A percentile compares a stretch with the other conserved stretches of the same genome.
Conservation (phyloP, 2,888 invertebrate species). For the Hermodice carunculata region DNA sequence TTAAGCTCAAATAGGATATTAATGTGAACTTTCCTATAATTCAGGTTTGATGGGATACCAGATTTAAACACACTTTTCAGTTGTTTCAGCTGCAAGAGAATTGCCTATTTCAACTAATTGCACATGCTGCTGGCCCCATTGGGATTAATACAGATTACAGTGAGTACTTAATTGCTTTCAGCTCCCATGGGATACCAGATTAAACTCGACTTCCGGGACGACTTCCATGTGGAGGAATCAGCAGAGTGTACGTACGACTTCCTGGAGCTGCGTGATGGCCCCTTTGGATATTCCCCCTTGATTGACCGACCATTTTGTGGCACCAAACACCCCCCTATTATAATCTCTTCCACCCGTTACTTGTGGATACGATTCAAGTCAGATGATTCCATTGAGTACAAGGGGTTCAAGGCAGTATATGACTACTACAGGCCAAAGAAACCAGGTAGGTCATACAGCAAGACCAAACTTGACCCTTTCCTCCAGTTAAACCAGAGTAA, state of each 20-base stretch:
- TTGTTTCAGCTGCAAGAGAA: too few relatives aligned
- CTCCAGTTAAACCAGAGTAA: too few relatives aligned
- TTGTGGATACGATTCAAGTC: constrained; percentile 86
- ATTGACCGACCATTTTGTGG: constrained; percentile 80
- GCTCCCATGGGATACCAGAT: constrained; percentile 72
- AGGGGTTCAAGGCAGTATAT: constrained; percentile 84
- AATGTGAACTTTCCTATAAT: too few relatives aligned
- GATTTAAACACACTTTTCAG: too few relatives aligned
- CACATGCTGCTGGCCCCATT: too few relatives aligned
- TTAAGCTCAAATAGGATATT: too few relatives aligned
- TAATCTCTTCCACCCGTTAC: constrained; percentile 80
- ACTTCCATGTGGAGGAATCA: constrained; percentile 77
- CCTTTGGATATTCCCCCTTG: constrained; percentile 75
- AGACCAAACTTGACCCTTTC: too few relatives aligned
- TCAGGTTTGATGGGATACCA: too few relatives aligned
- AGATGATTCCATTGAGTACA: constrained; percentile 84
- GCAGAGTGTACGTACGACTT: constrained; percentile 83
- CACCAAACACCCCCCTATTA: constrained; percentile 78
- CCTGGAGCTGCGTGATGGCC: constrained; percentile 86
- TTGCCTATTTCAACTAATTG: too few relatives aligned
- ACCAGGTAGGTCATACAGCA: constrained; percentile 9
- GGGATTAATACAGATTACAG: too few relatives aligned
- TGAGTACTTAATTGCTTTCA: too few relatives aligned
- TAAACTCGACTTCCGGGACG: constrained; percentile 84
- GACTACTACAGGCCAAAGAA: constrained; percentile 59